These are phyloP conservation scores for Epistrophe grossulariae DNA, from an alignment of 2,888 invertebrate genomes.

Conservation along the genomic window DNA sequence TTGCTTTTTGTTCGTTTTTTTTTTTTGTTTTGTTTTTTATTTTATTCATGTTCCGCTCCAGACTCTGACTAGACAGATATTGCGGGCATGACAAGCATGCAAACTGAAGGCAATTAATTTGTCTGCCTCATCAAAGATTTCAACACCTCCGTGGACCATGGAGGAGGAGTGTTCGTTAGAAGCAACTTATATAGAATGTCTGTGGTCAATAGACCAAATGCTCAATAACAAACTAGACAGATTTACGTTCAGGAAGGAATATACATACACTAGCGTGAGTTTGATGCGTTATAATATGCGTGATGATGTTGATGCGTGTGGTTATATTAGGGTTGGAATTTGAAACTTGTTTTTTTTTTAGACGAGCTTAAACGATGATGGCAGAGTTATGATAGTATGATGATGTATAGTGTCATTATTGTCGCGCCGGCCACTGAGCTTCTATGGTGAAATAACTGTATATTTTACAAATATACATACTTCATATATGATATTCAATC, in stretches of 20 bases:
- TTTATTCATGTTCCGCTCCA: constrained; percentile 50
- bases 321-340: constrained; percentile 36
- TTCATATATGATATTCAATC: constrained; percentile 31
- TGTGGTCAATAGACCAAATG: constrained; percentile 28
- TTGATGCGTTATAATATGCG: constrained; percentile 8
- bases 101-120: constrained; percentile 58
- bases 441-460: constrained; percentile 34
- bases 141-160: constrained; percentile 59
- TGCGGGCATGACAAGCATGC: constrained; percentile 33
- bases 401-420: constrained; percentile 56
- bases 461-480: not conserved
- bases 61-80: constrained; percentile 67
- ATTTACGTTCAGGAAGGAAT: constrained; percentile 11
- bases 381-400: constrained; percentile 16
- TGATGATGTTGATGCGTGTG: not conserved
- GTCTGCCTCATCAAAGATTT: constrained; percentile 67
- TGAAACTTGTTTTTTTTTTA: constrained; percentile 5
- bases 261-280: not conserved
- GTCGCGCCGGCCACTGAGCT: constrained; percentile 51
- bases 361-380: constrained; percentile 15
- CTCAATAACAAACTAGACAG: constrained; percentile 2
- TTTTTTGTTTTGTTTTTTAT: constrained; percentile 2
- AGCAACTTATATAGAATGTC: not conserved
- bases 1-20: constrained; percentile 26
- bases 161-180: constrained; percentile 52